These are phyloP conservation scores for Xiphydria camelus DNA, from an alignment of 2,888 invertebrate species.

Conservation along the genomic window DNA sequence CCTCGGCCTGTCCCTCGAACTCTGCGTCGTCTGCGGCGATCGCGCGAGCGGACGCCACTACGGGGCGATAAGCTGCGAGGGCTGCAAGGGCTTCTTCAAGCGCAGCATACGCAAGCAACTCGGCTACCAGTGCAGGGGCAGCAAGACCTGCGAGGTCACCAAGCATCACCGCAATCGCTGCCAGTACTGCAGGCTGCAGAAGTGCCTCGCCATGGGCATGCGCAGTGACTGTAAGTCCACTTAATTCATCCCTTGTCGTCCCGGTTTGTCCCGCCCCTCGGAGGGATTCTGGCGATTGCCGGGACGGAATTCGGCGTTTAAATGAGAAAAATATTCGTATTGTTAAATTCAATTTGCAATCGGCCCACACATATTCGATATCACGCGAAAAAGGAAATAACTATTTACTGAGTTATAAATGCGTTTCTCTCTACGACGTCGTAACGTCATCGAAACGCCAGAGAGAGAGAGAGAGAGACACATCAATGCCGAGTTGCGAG, in stretches of 20 bases:
- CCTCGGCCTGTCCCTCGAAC: conserved; percentile 72
- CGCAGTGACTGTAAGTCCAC: conserved; percentile 92
- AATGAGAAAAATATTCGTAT: too few species aligned
- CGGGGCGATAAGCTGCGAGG: conserved; percentile 91
- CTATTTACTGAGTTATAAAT: too few species aligned
- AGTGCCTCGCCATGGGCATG: conserved; percentile 98
- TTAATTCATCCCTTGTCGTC: conserved; percentile 23
- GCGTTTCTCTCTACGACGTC: too few species aligned
- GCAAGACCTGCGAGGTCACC: conserved; percentile 96
- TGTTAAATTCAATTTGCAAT: too few species aligned
- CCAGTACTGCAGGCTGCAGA: conserved; percentile 97
- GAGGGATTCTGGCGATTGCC: too few species aligned
- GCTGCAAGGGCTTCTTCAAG: conserved; percentile 98
- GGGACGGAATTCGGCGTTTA: too few species aligned
- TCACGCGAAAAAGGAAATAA: too few species aligned
- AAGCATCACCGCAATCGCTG: conserved; percentile 98
- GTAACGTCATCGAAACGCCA: too few species aligned
- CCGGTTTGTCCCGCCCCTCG: too few species aligned
- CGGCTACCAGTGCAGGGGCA: conserved; percentile 95
- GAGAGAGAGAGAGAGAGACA: too few species aligned
- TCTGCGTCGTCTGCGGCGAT: conserved; percentile 95
- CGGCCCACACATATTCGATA: too few species aligned
- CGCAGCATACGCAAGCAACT: conserved; percentile 95
- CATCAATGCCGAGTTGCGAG: conserved; percentile 8
- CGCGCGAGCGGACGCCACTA: conserved; percentile 94